These are phyloP conservation scores for Xestia sexstrigata DNA, from an alignment of 2,888 invertebrate species.

Conservation along the genomic window DNA sequence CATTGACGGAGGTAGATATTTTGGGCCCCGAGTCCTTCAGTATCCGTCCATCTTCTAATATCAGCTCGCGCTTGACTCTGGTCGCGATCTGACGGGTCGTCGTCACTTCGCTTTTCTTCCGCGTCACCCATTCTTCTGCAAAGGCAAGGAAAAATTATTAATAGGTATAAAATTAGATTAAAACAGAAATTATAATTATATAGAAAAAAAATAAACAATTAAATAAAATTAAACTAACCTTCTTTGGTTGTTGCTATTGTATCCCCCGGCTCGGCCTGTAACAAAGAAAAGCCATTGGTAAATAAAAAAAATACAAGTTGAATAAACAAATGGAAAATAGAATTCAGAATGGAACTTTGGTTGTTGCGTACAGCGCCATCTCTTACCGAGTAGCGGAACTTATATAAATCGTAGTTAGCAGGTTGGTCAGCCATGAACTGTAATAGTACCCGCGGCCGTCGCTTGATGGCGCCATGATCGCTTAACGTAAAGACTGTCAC, in stretches of 20 bases:
- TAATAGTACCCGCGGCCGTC: conserved; percentile 89
- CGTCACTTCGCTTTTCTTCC: conserved; percentile 96
- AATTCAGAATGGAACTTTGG: background rate
- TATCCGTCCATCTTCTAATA: conserved; percentile 97
- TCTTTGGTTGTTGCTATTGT: conserved; percentile 97
- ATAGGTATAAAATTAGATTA: background rate
- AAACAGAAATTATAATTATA: background rate
- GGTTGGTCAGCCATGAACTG: conserved; percentile 82
- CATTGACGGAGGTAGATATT: conserved; percentile 97
- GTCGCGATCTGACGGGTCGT: conserved; percentile 98
- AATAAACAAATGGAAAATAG: background rate
- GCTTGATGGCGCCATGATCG: conserved; percentile 91
- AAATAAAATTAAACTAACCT: conserved; percentile 88
- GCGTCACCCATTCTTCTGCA: conserved; percentile 98
- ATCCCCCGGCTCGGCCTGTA: conserved; percentile 93
- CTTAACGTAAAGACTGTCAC: conserved; percentile 93
- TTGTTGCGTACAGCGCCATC: conserved; percentile 79
- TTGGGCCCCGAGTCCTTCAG: conserved; percentile 97
- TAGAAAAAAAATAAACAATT: background rate
- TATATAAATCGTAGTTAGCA: conserved; percentile 69
- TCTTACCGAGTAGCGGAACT: conserved; percentile 87
- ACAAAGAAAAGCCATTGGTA: conserved; percentile 67
- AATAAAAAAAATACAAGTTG: background rate
- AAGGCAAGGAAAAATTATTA: conserved; percentile 57
- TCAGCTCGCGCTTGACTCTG: conserved; percentile 96